phyloP scores from a whole-genome alignment of 2,888 invertebrate species.

The Acheta domesticus region DNA sequence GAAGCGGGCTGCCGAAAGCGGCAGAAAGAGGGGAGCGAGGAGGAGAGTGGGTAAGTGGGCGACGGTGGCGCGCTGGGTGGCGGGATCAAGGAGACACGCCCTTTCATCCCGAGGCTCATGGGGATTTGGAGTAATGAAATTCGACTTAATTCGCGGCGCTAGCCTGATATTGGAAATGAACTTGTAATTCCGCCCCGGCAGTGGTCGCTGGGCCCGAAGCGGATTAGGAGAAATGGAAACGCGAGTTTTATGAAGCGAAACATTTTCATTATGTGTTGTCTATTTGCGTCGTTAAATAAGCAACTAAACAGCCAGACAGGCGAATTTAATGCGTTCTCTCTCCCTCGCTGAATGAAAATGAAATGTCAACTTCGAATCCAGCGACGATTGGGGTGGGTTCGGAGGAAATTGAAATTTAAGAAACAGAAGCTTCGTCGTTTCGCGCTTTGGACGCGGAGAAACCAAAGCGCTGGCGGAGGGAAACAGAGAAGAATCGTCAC shows the following conservation, averaged over 20 bases:
- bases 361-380: background rate
- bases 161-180: background rate
- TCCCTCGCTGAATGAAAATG: background rate
- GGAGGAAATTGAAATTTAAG: background rate
- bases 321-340: background rate
- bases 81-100: background rate
- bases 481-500: background rate
- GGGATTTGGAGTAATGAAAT: background rate
- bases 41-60: too few relatives aligned
- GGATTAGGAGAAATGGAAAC: background rate
- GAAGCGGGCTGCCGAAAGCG: too few relatives aligned
- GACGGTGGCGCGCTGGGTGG: too few relatives aligned
- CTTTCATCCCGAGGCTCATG: background rate
- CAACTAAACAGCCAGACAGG: background rate
- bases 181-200: background rate
- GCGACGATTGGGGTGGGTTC: background rate
- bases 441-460: background rate
- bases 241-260: background rate
- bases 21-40: too few relatives aligned
- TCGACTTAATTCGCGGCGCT: slow-evolving; percentile 1
- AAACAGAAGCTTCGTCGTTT: background rate
- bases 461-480: background rate
- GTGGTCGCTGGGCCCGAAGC: background rate
- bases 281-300: slow-evolving; percentile 2
- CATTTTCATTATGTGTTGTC: slow-evolving; percentile 2